Percentiles rank a stretch among this genome's conserved stretches.
Evolutionary conservation across 1,140 invertebrate species (phyloP).

Genomic region (Stegodyphus dumicola): DNA sequence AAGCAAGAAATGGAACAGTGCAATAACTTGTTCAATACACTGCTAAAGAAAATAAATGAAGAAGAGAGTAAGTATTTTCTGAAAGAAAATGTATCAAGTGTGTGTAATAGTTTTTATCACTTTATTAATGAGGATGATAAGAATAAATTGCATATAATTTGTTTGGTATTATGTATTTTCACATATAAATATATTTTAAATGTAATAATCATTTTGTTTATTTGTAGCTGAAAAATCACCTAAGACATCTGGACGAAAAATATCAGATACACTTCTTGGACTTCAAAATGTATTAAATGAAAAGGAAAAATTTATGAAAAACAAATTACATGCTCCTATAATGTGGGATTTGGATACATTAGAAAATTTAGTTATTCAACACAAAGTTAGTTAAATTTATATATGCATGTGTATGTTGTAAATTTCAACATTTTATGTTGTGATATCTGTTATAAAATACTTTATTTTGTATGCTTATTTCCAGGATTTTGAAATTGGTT

Average conservation of each 20-base stretch:
- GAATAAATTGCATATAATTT: no score
- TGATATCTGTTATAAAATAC: background rate
- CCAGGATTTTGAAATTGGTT: slow-evolving; percentile 49
- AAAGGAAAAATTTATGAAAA: slow-evolving; percentile 83
- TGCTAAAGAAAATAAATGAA: slow-evolving; percentile 80
- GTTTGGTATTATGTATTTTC: no score
- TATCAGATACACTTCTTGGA: slow-evolving; percentile 70
- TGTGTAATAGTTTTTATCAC: background rate
- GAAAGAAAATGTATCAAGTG: background rate
- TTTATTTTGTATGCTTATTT: background rate
- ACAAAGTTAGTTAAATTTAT: slow-evolving; percentile 72
- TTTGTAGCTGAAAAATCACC: slow-evolving; percentile 67
- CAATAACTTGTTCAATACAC: slow-evolving; percentile 93
- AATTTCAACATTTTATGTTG: background rate
- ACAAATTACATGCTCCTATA: slow-evolving; percentile 82
- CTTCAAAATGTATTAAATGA: slow-evolving; percentile 85
- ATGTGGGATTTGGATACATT: slow-evolving; percentile 86
- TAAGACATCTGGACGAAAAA: slow-evolving; percentile 85
- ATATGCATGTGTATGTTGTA: background rate
- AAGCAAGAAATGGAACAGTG: slow-evolving; percentile 94
- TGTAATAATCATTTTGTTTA: background rate
- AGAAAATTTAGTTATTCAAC: slow-evolving; percentile 86
- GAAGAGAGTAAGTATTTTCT: slow-evolving; percentile 63
- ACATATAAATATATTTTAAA: no score
- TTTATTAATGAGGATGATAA: no score